These are phyloP conservation scores for Leptopilina boulardi DNA, from an alignment of 1,140 invertebrate species.

Conservation along the genomic window DNA sequence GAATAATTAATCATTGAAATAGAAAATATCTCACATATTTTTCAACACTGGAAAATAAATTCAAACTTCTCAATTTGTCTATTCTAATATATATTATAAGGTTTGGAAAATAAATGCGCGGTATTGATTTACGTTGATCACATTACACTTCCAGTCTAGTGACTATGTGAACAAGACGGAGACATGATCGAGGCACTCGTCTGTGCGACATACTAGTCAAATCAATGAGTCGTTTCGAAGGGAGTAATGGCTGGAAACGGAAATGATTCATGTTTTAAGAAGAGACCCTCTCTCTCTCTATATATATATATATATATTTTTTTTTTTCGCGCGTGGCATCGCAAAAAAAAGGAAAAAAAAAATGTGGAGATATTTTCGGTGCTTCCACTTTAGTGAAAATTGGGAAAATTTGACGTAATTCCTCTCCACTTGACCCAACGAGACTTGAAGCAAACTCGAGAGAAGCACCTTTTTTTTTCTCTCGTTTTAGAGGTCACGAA, in stretches of 20 bases:
- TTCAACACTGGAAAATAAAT: no score
- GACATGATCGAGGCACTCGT: slow-evolving; percentile 15
- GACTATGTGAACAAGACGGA: slow-evolving; percentile 16
- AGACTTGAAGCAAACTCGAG: not conserved
- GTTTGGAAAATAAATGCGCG: not conserved
- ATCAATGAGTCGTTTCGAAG: slow-evolving; percentile 27
- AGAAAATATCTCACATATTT: no score
- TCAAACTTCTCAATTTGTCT: not conserved
- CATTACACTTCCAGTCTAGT: slow-evolving; percentile 23
- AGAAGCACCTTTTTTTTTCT: slow-evolving; percentile 1
- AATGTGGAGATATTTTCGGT: not conserved
- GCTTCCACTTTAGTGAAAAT: not conserved
- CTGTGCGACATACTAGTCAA: slow-evolving; percentile 24
- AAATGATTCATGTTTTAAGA: slow-evolving; percentile 9
- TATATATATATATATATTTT: no score
- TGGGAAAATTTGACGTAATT: not conserved
- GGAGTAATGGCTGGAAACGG: slow-evolving; percentile 21
- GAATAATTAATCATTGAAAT: no score
- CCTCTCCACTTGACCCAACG: not conserved
- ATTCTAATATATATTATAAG: not conserved
- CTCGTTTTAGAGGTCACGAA: no score
- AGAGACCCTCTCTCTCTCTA: not conserved
- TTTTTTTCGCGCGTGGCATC: not conserved
- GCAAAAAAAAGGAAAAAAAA: not conserved
- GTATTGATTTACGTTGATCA: not conserved